Conservation (phyloP, 2,113 vertebrate genomes). For the Pampusana beccarii region DNA sequence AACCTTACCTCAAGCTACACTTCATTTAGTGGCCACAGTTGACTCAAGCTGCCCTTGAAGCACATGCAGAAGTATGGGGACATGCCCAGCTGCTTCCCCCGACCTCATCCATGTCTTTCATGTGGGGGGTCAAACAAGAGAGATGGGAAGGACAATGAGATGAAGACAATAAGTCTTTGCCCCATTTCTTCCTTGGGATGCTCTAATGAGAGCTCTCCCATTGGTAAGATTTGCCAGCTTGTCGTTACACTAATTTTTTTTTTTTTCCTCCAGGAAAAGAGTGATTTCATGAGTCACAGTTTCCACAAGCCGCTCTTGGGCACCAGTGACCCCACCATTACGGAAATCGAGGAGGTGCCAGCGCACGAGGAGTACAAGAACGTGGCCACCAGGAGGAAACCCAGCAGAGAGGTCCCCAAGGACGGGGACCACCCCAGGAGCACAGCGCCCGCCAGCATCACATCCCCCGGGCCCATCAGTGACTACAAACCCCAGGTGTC, state of each 20-base stretch:
- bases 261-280: conserved; percentile 40
- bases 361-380: not conserved
- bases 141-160: not conserved
- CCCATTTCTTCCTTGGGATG: not conserved
- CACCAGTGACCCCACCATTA: conserved; percentile 42
- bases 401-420: not conserved
- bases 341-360: conserved; percentile 63
- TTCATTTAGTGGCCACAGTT: rapidly evolving
- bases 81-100: not conserved
- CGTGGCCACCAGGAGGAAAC: not conserved
- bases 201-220: rapidly evolving
- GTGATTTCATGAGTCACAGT: not conserved
- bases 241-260: not conserved
- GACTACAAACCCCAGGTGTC: conserved; percentile 76
- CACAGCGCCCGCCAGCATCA: rapidly evolving
- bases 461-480: rapidly evolving
- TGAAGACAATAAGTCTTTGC: not conserved
- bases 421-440: rapidly evolving
- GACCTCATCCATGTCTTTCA: not conserved
- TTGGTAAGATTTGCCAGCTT: not conserved
- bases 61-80: not conserved
- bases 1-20: not conserved
- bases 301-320: not conserved
- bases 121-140: not conserved
- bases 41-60: not conserved